A percentile compares a stretch with the other conserved stretches of the same genome.
Conservation (phyloP, 2,797 vertebrate genomes). For the Apogon hyalosoma region DNA sequence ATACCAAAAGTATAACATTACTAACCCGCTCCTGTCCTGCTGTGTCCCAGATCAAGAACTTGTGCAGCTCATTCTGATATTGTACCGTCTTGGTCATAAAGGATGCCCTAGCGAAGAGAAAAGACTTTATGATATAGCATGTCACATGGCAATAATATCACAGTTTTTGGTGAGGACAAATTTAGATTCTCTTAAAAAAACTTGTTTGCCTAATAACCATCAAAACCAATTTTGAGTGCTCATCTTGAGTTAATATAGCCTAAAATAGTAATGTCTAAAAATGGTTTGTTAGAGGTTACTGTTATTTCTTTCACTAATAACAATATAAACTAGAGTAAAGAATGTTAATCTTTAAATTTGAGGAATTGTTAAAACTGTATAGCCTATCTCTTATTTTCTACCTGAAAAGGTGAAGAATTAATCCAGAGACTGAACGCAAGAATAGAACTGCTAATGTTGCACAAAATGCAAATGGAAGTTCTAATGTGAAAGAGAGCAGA, state of each 20-base stretch:
- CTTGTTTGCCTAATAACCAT: neutral
- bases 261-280: neutral
- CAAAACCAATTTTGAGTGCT: neutral
- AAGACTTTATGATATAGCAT: neutral
- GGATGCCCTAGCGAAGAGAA: conserved; percentile 90
- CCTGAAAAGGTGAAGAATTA: neutral
- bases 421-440: neutral
- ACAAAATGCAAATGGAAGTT: neutral
- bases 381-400: neutral
- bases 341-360: rapidly evolving
- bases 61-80: conserved; percentile 98
- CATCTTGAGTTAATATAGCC: neutral
- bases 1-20: conserved; percentile 24
- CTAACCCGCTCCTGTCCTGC: conserved; percentile 97
- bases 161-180: neutral
- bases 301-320: neutral
- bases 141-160: neutral
- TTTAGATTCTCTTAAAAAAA: neutral
- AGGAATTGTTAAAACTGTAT: neutral
- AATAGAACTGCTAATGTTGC: neutral
- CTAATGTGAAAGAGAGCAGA: neutral
- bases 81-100: conserved; percentile 99
- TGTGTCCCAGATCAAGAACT: conserved; percentile 99
- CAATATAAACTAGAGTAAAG: neutral
- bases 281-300: neutral